Base-by-base conservation (phyloP, 2,113 vertebrate species). In the Cottus gobio region DNA sequence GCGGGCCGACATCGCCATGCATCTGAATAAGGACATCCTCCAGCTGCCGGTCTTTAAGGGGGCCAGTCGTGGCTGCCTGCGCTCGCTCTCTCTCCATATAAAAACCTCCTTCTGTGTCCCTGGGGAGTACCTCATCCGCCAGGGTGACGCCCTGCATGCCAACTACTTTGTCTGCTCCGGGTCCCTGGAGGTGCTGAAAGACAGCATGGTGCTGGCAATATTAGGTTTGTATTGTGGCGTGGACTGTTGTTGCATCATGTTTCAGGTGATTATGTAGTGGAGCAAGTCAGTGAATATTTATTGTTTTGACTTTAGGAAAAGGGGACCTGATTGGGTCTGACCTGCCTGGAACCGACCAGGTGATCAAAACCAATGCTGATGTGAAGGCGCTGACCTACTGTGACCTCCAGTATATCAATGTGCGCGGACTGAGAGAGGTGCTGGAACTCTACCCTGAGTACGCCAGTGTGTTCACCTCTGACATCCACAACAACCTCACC, bases 21-120 rank as follows among this genome's bases (percentile, higher is more conserved):
- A 99, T 91, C 95, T 99, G 90, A 97, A 99, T 91, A 98, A 98
- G 90, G 98, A 99, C 93, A 99, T 99, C 92, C 94, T 99, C 92
- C 97, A 97, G 95, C 95, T 99, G 85, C 95, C 98, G 0, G 87
- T 99, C 86, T 99, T 99, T 3, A 95, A 96, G 86, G 95, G 96
- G 0, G 98, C 98, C 16, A 99, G 98, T 85, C 95, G 96, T 1
- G 98, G 98, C 73, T 99, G 98, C 87, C 95, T 99, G 70, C 96
- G 98, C 67, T 97, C 97, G 1, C 95, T 99, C 82, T 99, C 98
- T 0, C 95, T 99, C 60, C 97, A 98, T 89, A 97, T 99, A 93
- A 99, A 99, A 91, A 96, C 97, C 31, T 97, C 97, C 0, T 99
- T 99, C 94, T 99, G 97, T 0, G 96, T 97, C 15, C 98, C 98